These are phyloP conservation scores for Regulus satrapa DNA, from an alignment of 2,113 vertebrate species.

Conservation along the genomic window DNA sequence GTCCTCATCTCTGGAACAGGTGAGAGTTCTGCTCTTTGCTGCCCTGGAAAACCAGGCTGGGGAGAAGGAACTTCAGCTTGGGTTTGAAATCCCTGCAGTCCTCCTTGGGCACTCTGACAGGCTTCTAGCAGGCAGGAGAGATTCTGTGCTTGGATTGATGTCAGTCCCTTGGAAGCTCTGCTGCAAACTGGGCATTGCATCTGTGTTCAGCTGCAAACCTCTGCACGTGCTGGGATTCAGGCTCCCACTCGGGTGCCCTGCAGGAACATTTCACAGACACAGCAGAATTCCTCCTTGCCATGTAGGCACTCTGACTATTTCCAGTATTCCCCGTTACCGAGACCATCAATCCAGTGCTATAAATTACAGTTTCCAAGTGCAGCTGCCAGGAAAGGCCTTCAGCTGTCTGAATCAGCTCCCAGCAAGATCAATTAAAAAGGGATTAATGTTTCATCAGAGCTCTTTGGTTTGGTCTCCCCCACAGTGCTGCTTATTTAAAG, in stretches of 20 bases:
- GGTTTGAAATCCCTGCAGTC: not conserved
- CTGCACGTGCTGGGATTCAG: not conserved
- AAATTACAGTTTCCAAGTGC: not conserved
- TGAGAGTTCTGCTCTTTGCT: conserved; percentile 39
- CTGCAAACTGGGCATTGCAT: not conserved
- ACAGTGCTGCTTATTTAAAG: not conserved
- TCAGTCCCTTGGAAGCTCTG: not conserved
- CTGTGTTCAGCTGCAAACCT: not conserved
- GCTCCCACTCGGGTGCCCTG: not conserved
- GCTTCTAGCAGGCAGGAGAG: not conserved
- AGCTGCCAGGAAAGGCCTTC: not conserved
- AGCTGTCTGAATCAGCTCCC: not conserved
- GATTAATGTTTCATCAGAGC: not conserved
- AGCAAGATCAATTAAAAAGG: not conserved
- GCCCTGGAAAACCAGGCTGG: not conserved
- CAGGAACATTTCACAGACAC: not conserved
- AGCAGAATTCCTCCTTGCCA: not conserved
- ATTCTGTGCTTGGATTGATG: not conserved
- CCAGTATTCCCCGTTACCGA: not conserved
- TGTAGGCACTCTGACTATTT: not conserved
- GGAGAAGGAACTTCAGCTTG: not conserved
- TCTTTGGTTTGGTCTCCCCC: not conserved
- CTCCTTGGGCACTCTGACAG: not conserved
- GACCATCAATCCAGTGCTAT: not conserved
- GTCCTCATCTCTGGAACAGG: conserved; percentile 97